Percentiles rank a stretch among this genome's conserved stretches.
These are phyloP conservation scores for Catharus minimus DNA, from an alignment of 2,113 vertebrate species.

Conservation along the genomic window DNA sequence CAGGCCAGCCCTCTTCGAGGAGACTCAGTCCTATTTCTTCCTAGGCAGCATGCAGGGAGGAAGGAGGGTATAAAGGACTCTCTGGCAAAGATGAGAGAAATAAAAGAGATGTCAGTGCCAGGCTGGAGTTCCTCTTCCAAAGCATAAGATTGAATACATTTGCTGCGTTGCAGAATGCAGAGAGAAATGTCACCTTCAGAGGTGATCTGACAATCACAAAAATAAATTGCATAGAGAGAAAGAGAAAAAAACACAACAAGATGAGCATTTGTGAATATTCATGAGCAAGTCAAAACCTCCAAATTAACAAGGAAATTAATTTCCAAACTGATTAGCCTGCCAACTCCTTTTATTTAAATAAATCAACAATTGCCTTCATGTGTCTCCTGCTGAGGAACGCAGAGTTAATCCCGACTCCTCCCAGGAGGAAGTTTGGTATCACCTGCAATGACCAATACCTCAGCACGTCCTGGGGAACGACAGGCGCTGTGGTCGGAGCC, in stretches of 20 bases:
- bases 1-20: not conserved
- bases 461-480: not conserved
- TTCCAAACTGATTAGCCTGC: conserved; percentile 68
- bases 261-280: conserved; percentile 63
- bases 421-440: not conserved
- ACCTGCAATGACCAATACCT: not conserved
- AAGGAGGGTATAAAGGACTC: not conserved
- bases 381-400: not conserved
- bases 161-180: not conserved
- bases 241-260: not conserved
- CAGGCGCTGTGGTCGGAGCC: not conserved
- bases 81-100: not conserved
- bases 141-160: not conserved
- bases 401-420: not conserved
- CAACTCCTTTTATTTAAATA: conserved; percentile 68
- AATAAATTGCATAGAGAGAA: conserved; percentile 1
- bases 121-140: not conserved
- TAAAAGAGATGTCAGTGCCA: not conserved
- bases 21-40: not conserved
- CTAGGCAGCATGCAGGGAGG: not conserved
- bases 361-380: conserved; percentile 62
- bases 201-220: conserved; percentile 62
- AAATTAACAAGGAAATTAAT: conserved; percentile 73
- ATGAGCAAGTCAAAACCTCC: conserved; percentile 61
- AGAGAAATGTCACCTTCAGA: conserved; percentile 66